Base-by-base conservation (phyloP, 2,113 vertebrate genomes). In the Pongo pygmaeus region DNA sequence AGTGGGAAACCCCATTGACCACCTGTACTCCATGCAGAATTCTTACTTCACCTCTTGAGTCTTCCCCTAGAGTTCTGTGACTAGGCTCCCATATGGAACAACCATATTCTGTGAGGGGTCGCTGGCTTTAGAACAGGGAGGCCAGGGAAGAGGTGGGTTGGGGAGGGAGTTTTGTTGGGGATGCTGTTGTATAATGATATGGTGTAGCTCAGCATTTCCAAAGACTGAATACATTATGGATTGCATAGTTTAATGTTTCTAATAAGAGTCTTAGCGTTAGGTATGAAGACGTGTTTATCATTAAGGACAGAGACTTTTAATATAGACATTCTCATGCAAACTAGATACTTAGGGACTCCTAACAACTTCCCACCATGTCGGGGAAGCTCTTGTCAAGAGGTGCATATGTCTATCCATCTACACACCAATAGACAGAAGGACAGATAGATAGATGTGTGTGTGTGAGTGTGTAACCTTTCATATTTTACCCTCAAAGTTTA, bases 21-120 rank as follows among this genome's bases (percentile, higher is more conserved):
- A 99, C 90, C 99, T 99, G 91, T 99, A 99, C 98, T 99, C 99
- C 97, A 99, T 99, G 99, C 99, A 99, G 98, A 99, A 99, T 98
- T 99, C 99, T 18, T 99, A 99, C 98, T 99, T 99, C 97, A 99
- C 99, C 89, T 99, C 99, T 95, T 99, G 99, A 99, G 98, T 43
- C 0, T 17, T 23, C 93, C n/a, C 96, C 79, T 40, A 6, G 50
- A 57, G 40, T 74, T 48, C 40, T 16, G 77, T 69, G 95, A 93
- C 94, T 78, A 27, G 95, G 92, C 96, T 91, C 95, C 96, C 69
- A 3, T n/a, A 8, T 17, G 88, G 78, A 94, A 72, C 90, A 70
- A 0, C 40, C 57, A 0, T 59, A 17, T 35, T 46, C 17, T 20
- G 4, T 72, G 50, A 85, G 90, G 96, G 93, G 91, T 69, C 18